phyloP scores from a whole-genome alignment of 2,113 vertebrate species.

The Brachyhypopomus gauderio region DNA sequence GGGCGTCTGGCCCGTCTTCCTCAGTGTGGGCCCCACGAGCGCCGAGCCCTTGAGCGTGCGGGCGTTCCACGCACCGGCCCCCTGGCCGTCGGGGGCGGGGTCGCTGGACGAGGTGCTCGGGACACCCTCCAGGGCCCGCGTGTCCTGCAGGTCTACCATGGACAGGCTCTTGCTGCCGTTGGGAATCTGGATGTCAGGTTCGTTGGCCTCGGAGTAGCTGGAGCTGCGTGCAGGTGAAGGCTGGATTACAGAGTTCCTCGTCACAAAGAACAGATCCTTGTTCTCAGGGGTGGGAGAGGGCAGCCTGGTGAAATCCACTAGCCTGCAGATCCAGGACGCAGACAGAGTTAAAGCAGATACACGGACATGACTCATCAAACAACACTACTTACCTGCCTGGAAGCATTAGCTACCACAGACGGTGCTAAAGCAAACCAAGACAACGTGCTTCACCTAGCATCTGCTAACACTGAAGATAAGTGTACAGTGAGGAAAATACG shows the following conservation, averaged over 20 bases:
- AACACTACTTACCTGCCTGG: not conserved
- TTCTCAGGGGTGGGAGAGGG: constrained; percentile 98
- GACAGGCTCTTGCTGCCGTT: constrained; percentile 93
- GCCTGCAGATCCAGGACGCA: constrained; percentile 70
- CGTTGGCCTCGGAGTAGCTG: constrained; percentile 95
- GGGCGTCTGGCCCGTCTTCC: constrained; percentile 82
- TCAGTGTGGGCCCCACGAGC: constrained; percentile 76
- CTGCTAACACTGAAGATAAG: too few relatives aligned
- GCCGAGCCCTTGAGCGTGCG: constrained; percentile 71
- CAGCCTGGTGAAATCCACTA: constrained; percentile 97
- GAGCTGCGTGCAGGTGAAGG: constrained; percentile 94
- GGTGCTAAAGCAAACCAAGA: constrained; percentile 2
- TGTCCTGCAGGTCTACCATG: constrained; percentile 94
- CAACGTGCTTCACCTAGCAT: not conserved
- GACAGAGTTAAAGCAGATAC: not conserved
- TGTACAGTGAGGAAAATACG: too few relatives aligned
- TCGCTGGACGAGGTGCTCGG: constrained; percentile 74
- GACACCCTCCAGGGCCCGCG: constrained; percentile 78
- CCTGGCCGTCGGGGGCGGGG: constrained; percentile 75
- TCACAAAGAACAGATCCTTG: constrained; percentile 99
- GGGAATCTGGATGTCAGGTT: constrained; percentile 87
- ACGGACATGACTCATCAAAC: not conserved
- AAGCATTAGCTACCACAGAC: constrained; percentile 6
- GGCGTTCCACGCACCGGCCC: constrained; percentile 71
- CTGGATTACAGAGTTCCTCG: constrained; percentile 91